Percentiles rank a stretch among this genome's conserved stretches.
Evolutionary conservation across 2,797 vertebrate species (phyloP).

Genomic region (Decapterus maruadsi): DNA sequence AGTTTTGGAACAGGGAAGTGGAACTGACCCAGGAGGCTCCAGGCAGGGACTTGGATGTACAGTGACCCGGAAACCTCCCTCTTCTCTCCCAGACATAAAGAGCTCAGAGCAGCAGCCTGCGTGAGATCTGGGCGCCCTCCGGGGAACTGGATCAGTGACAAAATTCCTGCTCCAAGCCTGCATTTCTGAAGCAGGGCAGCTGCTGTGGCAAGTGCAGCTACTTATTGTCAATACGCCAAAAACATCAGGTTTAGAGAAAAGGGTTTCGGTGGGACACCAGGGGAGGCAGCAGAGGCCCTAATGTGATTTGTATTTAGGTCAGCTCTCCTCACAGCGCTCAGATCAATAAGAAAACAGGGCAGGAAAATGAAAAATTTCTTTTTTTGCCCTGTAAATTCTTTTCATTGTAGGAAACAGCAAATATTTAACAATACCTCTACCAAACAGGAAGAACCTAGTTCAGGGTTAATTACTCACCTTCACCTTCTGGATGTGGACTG

Average conservation of each 20-base stretch:
- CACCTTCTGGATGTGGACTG: conserved; percentile 30
- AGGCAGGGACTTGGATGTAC: conserved; percentile 69
- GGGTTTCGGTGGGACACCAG: conserved; percentile 53
- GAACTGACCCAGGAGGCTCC: conserved; percentile 65
- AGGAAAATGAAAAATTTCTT: not conserved
- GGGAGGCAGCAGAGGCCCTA: conserved; percentile 35
- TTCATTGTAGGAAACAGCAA: conserved; percentile 23
- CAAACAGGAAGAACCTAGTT: conserved; percentile 40
- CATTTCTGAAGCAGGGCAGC: conserved; percentile 76
- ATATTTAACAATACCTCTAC: not conserved
- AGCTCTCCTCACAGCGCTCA: conserved; percentile 44
- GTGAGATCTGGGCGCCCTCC: conserved; percentile 76
- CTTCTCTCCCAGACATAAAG: conserved; percentile 78
- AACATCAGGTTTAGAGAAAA: conserved; percentile 71
- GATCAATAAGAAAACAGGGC: conserved; percentile 38
- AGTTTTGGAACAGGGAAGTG: conserved; percentile 52
- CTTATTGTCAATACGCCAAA: conserved; percentile 71
- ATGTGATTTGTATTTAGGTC: conserved; percentile 72
- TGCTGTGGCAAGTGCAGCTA: conserved; percentile 73
- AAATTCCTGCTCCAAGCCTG: conserved; percentile 73
- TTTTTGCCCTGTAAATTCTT: conserved; percentile 3
- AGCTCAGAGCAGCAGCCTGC: conserved; percentile 68
- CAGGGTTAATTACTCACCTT: conserved; percentile 38
- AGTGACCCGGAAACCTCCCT: conserved; percentile 80
- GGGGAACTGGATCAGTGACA: conserved; percentile 77